A percentile compares a stretch with the other conserved stretches of the same genome.
Conservation (phyloP, 2,113 vertebrate genomes). For the Cnemophilus loriae region DNA sequence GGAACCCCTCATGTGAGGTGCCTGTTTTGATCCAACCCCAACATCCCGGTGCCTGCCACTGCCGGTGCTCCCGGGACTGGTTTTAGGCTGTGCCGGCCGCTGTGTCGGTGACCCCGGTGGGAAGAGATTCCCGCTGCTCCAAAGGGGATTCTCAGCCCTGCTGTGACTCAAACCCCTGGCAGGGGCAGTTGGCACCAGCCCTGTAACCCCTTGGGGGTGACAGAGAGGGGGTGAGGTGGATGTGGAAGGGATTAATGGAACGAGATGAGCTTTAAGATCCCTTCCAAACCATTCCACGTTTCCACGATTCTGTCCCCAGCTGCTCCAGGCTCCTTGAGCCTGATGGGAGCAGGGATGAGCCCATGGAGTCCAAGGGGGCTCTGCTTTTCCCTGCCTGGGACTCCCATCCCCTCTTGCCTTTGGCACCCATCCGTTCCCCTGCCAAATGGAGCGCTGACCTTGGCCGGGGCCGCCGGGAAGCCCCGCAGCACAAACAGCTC, state of each 20-base stretch:
- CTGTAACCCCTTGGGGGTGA: too few relatives aligned
- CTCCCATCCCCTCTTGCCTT: background rate
- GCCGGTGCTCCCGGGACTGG: rapidly evolving
- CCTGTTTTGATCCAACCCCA: background rate
- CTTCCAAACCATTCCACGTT: rapidly evolving
- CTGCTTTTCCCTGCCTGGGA: background rate
- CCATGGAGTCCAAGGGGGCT: rapidly evolving
- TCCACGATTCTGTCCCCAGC: rapidly evolving
- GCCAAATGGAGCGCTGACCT: background rate
- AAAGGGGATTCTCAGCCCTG: background rate
- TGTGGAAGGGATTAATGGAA: background rate
- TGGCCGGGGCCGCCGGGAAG: background rate
- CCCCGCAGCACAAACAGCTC: background rate
- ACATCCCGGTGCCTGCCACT: rapidly evolving
- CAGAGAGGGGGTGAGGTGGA: rapidly evolving
- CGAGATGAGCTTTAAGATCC: background rate
- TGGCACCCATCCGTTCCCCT: background rate
- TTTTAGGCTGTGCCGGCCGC: rapidly evolving
- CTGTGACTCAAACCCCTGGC: background rate
- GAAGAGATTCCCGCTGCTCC: rapidly evolving
- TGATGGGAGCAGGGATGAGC: background rate
- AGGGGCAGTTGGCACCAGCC: background rate
- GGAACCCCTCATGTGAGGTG: background rate
- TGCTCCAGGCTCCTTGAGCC: rapidly evolving
- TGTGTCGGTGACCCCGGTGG: rapidly evolving